Evolutionary conservation across 1,140 invertebrate genomes (phyloP), one percentile per base, ranked within the genome.

Genomic region (Mamestra configurata): DNA sequence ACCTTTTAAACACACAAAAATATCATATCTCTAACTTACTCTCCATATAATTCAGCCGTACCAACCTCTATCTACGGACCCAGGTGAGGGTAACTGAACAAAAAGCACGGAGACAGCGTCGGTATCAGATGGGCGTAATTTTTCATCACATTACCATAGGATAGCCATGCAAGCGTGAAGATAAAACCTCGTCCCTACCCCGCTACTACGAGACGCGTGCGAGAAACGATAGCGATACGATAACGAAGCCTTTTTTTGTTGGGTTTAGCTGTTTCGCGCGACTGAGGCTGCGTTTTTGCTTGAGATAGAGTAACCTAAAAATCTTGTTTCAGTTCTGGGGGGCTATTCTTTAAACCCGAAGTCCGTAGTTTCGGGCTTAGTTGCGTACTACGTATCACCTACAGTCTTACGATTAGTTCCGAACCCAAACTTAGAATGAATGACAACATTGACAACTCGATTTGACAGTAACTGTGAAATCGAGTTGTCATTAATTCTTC

Each of bases 71-170:
- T 27, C 53, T 20, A 24, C 35, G 40, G 18, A 24, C 57, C 37
- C 24, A 27, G 37, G 64, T 66, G 53, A 24, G 35, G 49, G 79
- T 66, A 78, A 81, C 51, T 81, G 84, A 87, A 90, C 86, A 92
- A 91, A 90, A 89, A 89, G 79, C 81, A 72, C 79, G 80, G 88
- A 89, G 90, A 86, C 88, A 84, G 88, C 46, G n/a, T 78, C 78
- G 85, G 86, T 93, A 92, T 92, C 93, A 92, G 93, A 90, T 91
- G 90, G 78, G 83, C 84, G 91, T 93, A 94, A 94, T 94, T 94
- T 94, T 94, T 93, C 93, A 93, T 94, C 92, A 92, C 92, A 94
- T 94, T 94, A 93, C 87, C 89, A 89, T 88, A 86, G 88, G 88
- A 90, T 89, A 89, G 89, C 87, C 90, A 87, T 85, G 91, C 87